Evolutionary conservation across 1,140 invertebrate species (phyloP).

Genomic region (Cepaea nemoralis): DNA sequence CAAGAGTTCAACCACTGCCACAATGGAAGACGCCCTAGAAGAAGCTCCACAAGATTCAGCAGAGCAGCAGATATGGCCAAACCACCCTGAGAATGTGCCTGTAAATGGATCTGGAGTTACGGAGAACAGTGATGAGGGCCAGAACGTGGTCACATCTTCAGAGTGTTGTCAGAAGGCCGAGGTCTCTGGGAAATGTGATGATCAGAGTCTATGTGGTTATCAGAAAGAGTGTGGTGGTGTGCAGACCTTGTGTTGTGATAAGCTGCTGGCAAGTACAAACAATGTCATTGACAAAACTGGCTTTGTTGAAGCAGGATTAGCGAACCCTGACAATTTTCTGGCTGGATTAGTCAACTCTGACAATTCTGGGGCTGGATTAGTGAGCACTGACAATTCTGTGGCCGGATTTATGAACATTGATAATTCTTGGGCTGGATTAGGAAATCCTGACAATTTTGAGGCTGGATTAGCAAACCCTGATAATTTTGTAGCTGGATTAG

Average conservation of each 20-base stretch:
- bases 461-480: too few species aligned
- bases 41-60: background rate
- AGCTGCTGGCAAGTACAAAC: background rate
- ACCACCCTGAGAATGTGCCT: background rate
- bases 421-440: too few species aligned
- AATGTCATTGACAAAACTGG: too few species aligned
- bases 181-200: background rate
- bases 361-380: too few species aligned
- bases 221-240: too few species aligned
- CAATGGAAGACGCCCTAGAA: background rate
- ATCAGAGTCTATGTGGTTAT: constrained; percentile 1
- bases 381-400: too few species aligned
- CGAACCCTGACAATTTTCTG: too few species aligned
- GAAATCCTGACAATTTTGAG: too few species aligned
- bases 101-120: background rate
- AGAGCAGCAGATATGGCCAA: background rate
- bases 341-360: too few species aligned
- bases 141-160: background rate
- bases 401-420: too few species aligned
- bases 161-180: background rate
- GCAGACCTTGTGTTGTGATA: constrained; percentile 15
- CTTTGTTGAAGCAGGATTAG: too few species aligned
- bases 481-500: too few species aligned
- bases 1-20: background rate
- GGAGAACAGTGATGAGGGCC: background rate